Conservation (phyloP, 2,888 invertebrate species). For the Agrochola macilenta region DNA sequence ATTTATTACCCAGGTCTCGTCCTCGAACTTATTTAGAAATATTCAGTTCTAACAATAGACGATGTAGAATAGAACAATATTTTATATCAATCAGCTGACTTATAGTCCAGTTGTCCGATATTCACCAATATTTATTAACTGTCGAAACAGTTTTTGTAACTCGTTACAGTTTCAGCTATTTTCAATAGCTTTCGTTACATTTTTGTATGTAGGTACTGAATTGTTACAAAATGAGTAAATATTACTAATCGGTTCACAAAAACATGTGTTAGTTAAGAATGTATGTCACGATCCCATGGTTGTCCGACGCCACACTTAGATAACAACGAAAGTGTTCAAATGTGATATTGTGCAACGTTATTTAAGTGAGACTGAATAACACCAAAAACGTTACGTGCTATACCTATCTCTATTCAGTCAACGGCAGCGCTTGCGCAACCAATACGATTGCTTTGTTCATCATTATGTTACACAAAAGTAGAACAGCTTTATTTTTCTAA, state of each 20-base stretch:
- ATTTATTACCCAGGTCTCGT: slow-evolving; percentile 30
- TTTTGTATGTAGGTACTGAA: slow-evolving; percentile 12
- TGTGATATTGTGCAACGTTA: slow-evolving; percentile 79
- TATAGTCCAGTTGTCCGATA: slow-evolving; percentile 22
- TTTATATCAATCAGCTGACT: slow-evolving; percentile 38
- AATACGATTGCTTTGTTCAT: slow-evolving; percentile 74
- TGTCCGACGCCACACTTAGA: slow-evolving; percentile 82
- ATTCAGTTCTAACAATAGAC: slow-evolving; percentile 29
- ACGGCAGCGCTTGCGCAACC: slow-evolving; percentile 72
- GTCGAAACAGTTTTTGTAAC: slow-evolving; percentile 46
- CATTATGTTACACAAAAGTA: slow-evolving; percentile 68
- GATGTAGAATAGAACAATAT: slow-evolving; percentile 28
- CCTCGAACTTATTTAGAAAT: slow-evolving; percentile 56
- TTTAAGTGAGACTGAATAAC: slow-evolving; percentile 72
- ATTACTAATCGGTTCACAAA: slow-evolving; percentile 53
- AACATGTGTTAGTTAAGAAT: slow-evolving; percentile 69
- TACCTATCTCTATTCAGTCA: slow-evolving; percentile 62
- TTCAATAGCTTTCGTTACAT: slow-evolving; percentile 20
- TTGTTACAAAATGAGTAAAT: slow-evolving; percentile 51
- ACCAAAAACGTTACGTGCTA: slow-evolving; percentile 74
- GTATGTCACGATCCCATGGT: slow-evolving; percentile 76
- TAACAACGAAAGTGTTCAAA: slow-evolving; percentile 84
- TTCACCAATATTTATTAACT: slow-evolving; percentile 39
- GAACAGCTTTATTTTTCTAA: slow-evolving; percentile 60
- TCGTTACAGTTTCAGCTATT: slow-evolving; percentile 40